phyloP scores from a whole-genome alignment of 2,113 vertebrate species.

The Oncorhynchus mykiss region DNA sequence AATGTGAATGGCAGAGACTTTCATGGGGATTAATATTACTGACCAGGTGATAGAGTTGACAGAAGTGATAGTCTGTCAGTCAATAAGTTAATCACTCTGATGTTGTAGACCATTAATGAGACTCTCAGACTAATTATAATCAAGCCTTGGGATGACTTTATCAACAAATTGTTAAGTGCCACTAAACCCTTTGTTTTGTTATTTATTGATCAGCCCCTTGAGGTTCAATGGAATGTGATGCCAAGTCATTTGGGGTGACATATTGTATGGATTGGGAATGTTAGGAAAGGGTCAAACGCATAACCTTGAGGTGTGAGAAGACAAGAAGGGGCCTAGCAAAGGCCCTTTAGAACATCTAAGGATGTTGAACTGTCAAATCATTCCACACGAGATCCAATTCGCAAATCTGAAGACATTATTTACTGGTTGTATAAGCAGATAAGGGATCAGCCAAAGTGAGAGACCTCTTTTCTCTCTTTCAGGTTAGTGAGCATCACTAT shows the following conservation, averaged over 20 bases:
- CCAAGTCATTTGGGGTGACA: slow-evolving; percentile 64
- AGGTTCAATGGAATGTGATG: slow-evolving; percentile 59
- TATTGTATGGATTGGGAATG: slow-evolving; percentile 50
- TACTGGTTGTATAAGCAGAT: too few relatives aligned
- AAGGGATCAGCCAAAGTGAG: too few relatives aligned
- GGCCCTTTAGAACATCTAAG: neutral
- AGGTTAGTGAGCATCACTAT: slow-evolving; percentile 97
- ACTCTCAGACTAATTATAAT: slow-evolving; percentile 74
- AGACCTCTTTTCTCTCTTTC: slow-evolving; percentile 94
- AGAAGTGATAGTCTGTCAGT: slow-evolving; percentile 39
- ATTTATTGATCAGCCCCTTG: slow-evolving; percentile 70
- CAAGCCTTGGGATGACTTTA: slow-evolving; percentile 34
- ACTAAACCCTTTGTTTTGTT: slow-evolving; percentile 62
- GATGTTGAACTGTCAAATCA: too few relatives aligned
- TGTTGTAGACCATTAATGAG: slow-evolving; percentile 69
- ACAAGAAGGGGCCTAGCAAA: slow-evolving; percentile 28
- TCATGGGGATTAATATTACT: neutral
- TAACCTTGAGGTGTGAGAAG: slow-evolving; percentile 57
- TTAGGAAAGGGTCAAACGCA: slow-evolving; percentile 53
- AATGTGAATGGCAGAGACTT: too few relatives aligned
- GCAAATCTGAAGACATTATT: too few relatives aligned
- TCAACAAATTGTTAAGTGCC: slow-evolving; percentile 70
- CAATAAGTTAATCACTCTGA: slow-evolving; percentile 58
- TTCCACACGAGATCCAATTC: too few relatives aligned
- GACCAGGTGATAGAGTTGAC: neutral